Evolutionary conservation across 2,888 invertebrate species (phyloP).

Genomic region (Sinodicranocentrus sp.): DNA sequence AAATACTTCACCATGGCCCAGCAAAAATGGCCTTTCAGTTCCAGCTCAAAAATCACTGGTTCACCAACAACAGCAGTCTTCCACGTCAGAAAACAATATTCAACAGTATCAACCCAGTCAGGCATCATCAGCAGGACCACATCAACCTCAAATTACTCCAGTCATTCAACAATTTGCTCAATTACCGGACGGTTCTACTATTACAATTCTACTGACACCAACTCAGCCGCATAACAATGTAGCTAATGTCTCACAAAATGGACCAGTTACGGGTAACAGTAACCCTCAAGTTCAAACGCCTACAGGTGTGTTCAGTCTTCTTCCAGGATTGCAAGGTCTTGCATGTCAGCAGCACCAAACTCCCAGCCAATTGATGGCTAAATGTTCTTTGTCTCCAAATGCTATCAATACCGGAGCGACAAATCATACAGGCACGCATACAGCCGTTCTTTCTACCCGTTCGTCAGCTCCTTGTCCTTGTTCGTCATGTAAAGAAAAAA

Average conservation of each 20-base stretch:
- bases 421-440: background rate
- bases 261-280: background rate
- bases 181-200: constrained; percentile 31
- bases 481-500: constrained; percentile 48
- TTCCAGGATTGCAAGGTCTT: constrained; percentile 40
- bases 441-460: constrained; percentile 12
- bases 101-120: background rate
- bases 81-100: background rate
- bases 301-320: constrained; percentile 23
- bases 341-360: constrained; percentile 35
- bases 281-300: background rate
- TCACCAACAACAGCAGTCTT: constrained; percentile 1
- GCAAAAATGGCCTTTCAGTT: background rate
- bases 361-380: background rate
- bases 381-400: constrained; percentile 26
- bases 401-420: background rate
- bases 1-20: background rate
- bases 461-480: constrained; percentile 53
- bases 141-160: background rate
- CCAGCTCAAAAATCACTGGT: background rate
- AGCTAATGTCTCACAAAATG: constrained; percentile 15
- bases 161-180: constrained; percentile 57
- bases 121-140: background rate
- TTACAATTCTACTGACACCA: constrained; percentile 17
- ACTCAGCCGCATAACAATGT: background rate